Evolutionary conservation across 2,888 invertebrate genomes (phyloP).

Genomic region (Melolontha melolontha): DNA sequence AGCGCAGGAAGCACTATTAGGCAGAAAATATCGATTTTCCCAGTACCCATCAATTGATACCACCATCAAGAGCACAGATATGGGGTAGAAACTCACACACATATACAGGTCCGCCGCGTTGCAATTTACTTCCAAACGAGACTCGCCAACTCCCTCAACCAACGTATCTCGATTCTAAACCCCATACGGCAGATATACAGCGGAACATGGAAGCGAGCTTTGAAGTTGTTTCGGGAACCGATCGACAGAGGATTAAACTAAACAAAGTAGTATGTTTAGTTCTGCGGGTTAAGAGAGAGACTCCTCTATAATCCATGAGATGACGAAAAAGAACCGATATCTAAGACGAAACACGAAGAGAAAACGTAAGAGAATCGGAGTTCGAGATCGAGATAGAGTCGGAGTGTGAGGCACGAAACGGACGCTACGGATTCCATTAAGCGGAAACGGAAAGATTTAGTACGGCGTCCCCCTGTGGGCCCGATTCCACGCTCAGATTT

Average conservation of each 20-base stretch:
- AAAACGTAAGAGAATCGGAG: not conserved
- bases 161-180: constrained; percentile 3
- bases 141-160: no score
- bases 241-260: constrained; percentile 15
- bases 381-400: not conserved
- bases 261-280: constrained; percentile 14
- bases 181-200: constrained; percentile 52
- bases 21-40: constrained; percentile 3
- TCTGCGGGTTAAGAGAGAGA: constrained; percentile 17
- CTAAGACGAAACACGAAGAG: not conserved
- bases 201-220: constrained; percentile 36
- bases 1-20: not conserved
- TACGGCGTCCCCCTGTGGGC: constrained; percentile 43
- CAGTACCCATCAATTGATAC: no score
- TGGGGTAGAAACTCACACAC: no score
- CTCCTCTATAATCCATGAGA: constrained; percentile 1
- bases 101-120: no score
- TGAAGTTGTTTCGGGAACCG: constrained; percentile 2
- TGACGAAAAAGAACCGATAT: constrained; percentile 2
- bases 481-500: constrained; percentile 55
- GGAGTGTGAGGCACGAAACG: constrained; percentile 14
- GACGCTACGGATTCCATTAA: constrained; percentile 41
- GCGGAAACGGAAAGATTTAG: constrained; percentile 45
- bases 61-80: no score
- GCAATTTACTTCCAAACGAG: no score